Evolutionary conservation across 2,113 vertebrate species (phyloP), one percentile per base, ranked within the genome.

Genomic region (Saguinus imperator): DNA sequence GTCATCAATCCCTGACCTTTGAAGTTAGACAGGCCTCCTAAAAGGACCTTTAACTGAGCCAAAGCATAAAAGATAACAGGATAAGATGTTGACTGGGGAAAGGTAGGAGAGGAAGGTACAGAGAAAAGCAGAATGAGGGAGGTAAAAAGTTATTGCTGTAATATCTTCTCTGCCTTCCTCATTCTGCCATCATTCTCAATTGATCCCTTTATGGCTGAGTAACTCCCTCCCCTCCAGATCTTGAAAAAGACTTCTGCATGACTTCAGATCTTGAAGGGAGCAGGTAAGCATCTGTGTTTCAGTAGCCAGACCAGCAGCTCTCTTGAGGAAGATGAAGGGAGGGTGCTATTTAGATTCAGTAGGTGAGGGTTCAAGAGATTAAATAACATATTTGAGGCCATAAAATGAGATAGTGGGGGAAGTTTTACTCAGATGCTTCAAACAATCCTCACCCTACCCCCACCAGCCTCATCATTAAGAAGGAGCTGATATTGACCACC

Each of bases 171-270:
- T 52, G 52, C 52, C 52, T 52, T 16, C 52, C 16, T 52, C 52
- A 52, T 52, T 52, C 52, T 52, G 5, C 52, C 52, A 52, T 27
- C 27, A 27, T 43, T 35, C 76, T 32, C 72, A 55, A 6, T 35
- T 10, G 76, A 32, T 4, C 25, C 40, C 6, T 43, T 23, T 21
- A 21, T 37, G 50, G 37, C 35, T 29, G 5, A 6, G 25, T 25
- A 8, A 27, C 1, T 9, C 43, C 20, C 45, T 73, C 20, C 21
- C 18, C 32, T 20, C 40, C 16, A n/a, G n/a, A 43, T 48, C 27
- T 0, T 29, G 37, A 18, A 17, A 14, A 13, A 3, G 37, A 27
- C 10, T 52, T 29, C 58, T 3, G 8, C 0, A 0, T 4, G 55
- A 14, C 23, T 35, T 35, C 32, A 35, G 66, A 68, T 35, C 66